phyloP scores from a whole-genome alignment of 2,113 vertebrate genomes.

The Halcyon senegalensis region DNA sequence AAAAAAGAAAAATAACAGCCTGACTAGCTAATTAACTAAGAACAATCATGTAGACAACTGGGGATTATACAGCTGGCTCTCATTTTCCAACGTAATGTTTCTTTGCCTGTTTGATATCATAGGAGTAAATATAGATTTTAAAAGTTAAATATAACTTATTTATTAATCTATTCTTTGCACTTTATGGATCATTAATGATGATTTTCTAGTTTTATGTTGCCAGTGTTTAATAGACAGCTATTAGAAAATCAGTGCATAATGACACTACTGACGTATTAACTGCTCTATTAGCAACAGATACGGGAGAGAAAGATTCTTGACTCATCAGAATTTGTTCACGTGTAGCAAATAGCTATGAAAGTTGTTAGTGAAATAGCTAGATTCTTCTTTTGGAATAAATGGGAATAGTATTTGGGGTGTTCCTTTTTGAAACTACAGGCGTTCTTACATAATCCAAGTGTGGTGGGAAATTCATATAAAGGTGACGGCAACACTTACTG shows the following conservation, averaged over 20 bases:
- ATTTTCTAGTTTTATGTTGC: neutral
- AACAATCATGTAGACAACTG: neutral
- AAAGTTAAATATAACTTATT: neutral
- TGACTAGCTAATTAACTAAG: neutral
- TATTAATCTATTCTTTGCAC: neutral
- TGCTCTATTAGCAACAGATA: neutral
- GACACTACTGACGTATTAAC: neutral
- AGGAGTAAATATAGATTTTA: slow-evolving; percentile 12
- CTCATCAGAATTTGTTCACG: neutral
- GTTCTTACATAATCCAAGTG: neutral
- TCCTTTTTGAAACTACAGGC: neutral
- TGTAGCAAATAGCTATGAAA: neutral
- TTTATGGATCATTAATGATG: neutral
- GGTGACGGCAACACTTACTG: neutral
- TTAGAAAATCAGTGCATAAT: slow-evolving; percentile 15
- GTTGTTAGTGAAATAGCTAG: neutral
- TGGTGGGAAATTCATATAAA: neutral
- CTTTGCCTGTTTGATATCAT: neutral
- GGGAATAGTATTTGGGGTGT: neutral
- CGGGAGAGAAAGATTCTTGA: neutral
- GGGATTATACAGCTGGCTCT: neutral
- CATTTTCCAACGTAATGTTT: neutral
- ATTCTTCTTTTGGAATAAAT: neutral
- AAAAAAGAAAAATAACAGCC: neutral
- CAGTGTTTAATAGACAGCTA: neutral